Conservation (phyloP, 2,113 vertebrate genomes). For the Prochilodus magdalenae region DNA sequence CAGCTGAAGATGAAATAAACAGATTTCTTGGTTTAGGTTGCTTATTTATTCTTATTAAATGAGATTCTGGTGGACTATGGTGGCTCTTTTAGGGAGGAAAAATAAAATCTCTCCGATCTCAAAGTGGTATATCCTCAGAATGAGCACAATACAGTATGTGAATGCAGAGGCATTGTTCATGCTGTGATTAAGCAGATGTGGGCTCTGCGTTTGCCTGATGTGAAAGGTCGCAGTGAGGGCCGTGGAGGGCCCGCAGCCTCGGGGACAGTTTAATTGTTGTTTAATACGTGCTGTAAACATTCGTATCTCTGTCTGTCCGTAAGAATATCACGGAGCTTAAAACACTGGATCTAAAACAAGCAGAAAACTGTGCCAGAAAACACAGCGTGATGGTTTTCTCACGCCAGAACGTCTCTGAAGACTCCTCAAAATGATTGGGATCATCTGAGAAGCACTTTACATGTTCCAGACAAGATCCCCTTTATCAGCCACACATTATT, state of each 20-base stretch:
- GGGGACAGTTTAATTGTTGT: conserved; percentile 49
- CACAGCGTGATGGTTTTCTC: conserved; percentile 66
- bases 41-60: not conserved
- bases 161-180: too few species aligned
- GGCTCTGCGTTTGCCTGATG: not conserved
- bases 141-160: not conserved
- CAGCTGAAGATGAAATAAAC: not conserved
- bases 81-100: too few species aligned
- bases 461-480: not conserved
- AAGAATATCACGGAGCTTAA: conserved; percentile 27
- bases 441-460: not conserved
- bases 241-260: conserved; percentile 12
- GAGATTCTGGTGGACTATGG: not conserved
- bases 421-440: conserved; percentile 46
- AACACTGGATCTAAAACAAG: conserved; percentile 38
- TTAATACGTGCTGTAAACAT: conserved; percentile 42
- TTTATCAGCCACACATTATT: not conserved
- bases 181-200: not conserved
- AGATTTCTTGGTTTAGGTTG: not conserved
- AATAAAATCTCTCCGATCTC: too few species aligned
- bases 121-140: too few species aligned
- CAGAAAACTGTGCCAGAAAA: conserved; percentile 62
- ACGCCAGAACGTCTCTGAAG: conserved; percentile 66
- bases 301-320: not conserved
- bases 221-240: conserved; percentile 34